Evolutionary conservation across 2,113 vertebrate genomes (phyloP), one percentile per base, ranked within the genome.

Genomic region (Bos javanicus): DNA sequence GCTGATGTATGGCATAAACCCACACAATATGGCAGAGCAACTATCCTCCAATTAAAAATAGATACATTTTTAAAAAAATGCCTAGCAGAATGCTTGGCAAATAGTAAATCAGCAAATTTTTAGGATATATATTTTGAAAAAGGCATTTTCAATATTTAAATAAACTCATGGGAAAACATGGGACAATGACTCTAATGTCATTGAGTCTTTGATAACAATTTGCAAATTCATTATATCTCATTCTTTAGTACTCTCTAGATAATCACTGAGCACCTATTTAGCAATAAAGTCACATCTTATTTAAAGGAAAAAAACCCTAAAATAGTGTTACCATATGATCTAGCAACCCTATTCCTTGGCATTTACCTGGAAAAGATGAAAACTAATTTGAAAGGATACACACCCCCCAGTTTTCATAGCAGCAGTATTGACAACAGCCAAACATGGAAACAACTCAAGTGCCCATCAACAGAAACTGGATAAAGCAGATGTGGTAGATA

Each of bases 281-380:
- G 30, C 91, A 97, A 90, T 71, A 64, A 95, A 95, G 13, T 91
- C 52, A 88, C 52, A 74, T 28, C 50, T 52, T 62, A 26, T 16
- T 87, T 60, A 91, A 50, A 46, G 64, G 1, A 78, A 78, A 46
- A 46, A 28, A 78, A 46, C 25, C 25, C 39, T 46, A 78, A 78
- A 81, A 52, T 19, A n/a, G 78, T 50, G 78, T 52, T 52, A 52
- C 78, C 78, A 52, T 23, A 82, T 12, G 17, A 52, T 82, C 80
- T 46, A n/a, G 48, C 48, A 82, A 52, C 10, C 80, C 48, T 30
- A 82, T 52, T 52, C 30, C 80, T 82, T 50, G 28, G 80, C 80
- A 23, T 28, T 52, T 82, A 82, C 19, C 30, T 52, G 48, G 30
- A 82, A 82, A 82, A 52, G 30, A 82, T 23, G 80, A 52, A 52